Evolutionary conservation across 2,888 invertebrate species (phyloP), one percentile per base, ranked within the genome.

Genomic region (Muschampia plurimacula): DNA sequence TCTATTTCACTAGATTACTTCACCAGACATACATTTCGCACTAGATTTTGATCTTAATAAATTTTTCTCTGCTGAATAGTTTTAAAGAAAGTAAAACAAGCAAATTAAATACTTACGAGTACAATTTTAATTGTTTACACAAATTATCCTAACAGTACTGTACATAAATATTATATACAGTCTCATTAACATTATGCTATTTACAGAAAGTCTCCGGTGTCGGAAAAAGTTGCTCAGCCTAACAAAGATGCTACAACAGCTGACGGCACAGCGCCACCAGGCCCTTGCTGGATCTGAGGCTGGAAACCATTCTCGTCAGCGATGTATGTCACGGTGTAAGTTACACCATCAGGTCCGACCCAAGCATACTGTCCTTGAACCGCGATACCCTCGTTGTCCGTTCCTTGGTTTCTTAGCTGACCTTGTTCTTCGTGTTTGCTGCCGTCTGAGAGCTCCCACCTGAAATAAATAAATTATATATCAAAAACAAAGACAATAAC

Each of bases 371-470:
- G 89, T 22, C 96, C 96, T 72, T 88, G 90, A n/a, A 96, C 96
- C 0, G 91, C 84, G 60, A 96, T 86, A 5, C 93, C 91, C 81
- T 96, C 95, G 68, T 95, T 92, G 63, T 96, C 96, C 22, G 94
- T 86, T 3, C 95, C 96, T 76, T 92, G 86, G 81, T 96, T 95
- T 82, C 93, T 94, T 75, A 96, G 79, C 77, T 92, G 88, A 2
- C 95, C 96, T 80, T 94, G 87, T 84, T 96, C 96, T 75, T 95
- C 90, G 72, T 94, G 95, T 63, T 90, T 90, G 77, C 93, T 94
- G 52, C 96, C 96, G 80, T 96, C 95, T 71, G 95, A 95, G 72
- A 94, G 88, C 81, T 95, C 95, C 88, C 89, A 94, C n/a, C 95
- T 95, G 83, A 28, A 78, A 63, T 22, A 60, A 3, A 15, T 68